Base-by-base conservation (phyloP, 2,797 vertebrate genomes). In the Gymnothorax javanicus region DNA sequence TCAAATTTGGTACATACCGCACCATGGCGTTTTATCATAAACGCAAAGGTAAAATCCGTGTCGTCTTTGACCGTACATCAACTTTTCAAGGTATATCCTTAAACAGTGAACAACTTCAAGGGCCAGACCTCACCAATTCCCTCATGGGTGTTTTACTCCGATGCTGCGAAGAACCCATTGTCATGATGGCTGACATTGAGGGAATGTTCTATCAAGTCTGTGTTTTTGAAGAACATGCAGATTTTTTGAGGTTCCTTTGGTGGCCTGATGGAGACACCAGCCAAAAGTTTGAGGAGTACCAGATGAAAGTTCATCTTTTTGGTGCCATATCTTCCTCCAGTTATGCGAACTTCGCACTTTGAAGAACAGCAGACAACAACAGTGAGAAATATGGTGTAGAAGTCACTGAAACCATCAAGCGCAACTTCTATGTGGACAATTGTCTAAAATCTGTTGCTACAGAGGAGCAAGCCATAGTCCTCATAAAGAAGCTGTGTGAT, bases 1-100 rank as follows among this genome's bases (percentile, higher is more conserved):
- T 4, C 27, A 17, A 56, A 15, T 79, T 4, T 62, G 85, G 71
- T 86, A 79, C 23, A 86, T 86, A 33, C 85, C 71, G 17, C 85
- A 86, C 20, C 85, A 86, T 79, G 71, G 84, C 43, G 85, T 79
- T 25, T n/a, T 81, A 86, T 20, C 71, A 86, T 27, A 56, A n/a
- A 27, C 4, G 1, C 1, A 85, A 85, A 56, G 33, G n/a, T 1
- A 27, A 33, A 3, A 33, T 59, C 58, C 58, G 67, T 25, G 50
- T 73, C 23, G 69, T 85, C 12, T 85, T 85, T 73, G 4, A 85
- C 50, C 71, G 84, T 85, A 9, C 33, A 43, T 33, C 64, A n/a
- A 20, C 50, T 15, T 43, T 33, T 50, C 33, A 27, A 27, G 50
- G 50, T 50, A 33, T 50, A 1, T 33, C 27, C 33, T 50, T 82